Conservation (phyloP, 2,888 invertebrate genomes). For the Vandiemenella viatica region DNA sequence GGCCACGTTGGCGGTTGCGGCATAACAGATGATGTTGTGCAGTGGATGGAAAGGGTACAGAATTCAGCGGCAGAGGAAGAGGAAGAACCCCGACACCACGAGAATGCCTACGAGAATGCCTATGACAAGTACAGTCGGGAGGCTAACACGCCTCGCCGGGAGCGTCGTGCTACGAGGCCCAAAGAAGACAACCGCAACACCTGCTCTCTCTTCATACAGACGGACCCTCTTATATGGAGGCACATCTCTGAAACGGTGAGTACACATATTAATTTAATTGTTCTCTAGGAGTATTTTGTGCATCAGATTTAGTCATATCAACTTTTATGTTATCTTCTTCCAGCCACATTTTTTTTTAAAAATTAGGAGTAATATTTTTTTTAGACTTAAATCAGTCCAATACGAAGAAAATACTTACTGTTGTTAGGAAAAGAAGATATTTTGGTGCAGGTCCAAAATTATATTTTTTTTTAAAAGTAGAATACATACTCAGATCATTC, state of each 20-base stretch:
- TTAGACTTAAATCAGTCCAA: too few species aligned
- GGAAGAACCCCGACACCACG: conserved; percentile 9
- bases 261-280: too few species aligned
- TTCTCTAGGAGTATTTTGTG: too few species aligned
- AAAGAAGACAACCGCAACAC: conserved; percentile 63
- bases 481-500: too few species aligned
- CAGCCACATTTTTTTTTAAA: too few species aligned
- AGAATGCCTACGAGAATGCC: conserved; percentile 28
- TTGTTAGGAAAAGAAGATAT: too few species aligned
- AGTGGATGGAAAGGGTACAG: conserved; percentile 87
- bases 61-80: conserved; percentile 29
- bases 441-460: too few species aligned
- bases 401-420: too few species aligned
- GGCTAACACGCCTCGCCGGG: conserved; percentile 43
- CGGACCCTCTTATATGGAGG: conserved; percentile 94
- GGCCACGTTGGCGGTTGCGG: conserved; percentile 80
- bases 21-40: conserved; percentile 68
- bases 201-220: conserved; percentile 92
- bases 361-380: too few species aligned
- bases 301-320: too few species aligned
- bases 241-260: conserved; percentile 76
- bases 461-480: too few species aligned
- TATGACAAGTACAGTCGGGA: conserved; percentile 70
- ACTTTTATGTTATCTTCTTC: too few species aligned
- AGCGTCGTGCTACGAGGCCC: conserved; percentile 40